Conservation (phyloP, 2,888 invertebrate genomes). For the Cerceris ruficornis region DNA sequence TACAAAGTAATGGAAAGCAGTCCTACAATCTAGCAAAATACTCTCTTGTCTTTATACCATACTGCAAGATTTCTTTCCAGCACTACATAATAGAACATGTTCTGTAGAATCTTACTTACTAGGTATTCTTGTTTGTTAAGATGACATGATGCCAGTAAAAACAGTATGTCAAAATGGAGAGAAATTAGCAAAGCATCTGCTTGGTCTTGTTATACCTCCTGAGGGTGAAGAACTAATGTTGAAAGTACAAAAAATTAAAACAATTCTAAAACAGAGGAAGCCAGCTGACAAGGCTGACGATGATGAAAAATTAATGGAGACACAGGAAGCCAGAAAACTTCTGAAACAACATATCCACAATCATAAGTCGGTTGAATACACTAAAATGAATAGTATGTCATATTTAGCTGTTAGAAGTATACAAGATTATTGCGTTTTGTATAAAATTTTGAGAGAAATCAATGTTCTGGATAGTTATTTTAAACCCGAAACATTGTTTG, state of each 20-base stretch:
- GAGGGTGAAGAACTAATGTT: constrained; percentile 83
- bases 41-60: too few species aligned
- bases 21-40: too few species aligned
- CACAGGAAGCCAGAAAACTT: constrained; percentile 26
- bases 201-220: constrained; percentile 85
- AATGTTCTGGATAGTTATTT: constrained; percentile 85
- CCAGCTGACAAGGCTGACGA: neutral
- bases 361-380: constrained; percentile 90
- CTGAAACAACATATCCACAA: constrained; percentile 86
- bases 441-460: constrained; percentile 90
- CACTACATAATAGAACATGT: neutral
- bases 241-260: constrained; percentile 77
- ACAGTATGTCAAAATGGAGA: constrained; percentile 83
- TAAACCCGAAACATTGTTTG: constrained; percentile 90
- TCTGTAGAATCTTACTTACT: neutral
- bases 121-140: constrained; percentile 29
- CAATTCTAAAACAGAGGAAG: neutral
- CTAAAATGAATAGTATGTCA: constrained; percentile 85
- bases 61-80: too few species aligned
- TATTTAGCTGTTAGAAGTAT: constrained; percentile 89
- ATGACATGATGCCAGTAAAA: constrained; percentile 78
- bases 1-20: too few species aligned
- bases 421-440: constrained; percentile 89
- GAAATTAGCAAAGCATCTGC: constrained; percentile 85
- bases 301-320: constrained; percentile 45